Base-by-base conservation (phyloP, 2,113 vertebrate species). In the Epinephelus moara region DNA sequence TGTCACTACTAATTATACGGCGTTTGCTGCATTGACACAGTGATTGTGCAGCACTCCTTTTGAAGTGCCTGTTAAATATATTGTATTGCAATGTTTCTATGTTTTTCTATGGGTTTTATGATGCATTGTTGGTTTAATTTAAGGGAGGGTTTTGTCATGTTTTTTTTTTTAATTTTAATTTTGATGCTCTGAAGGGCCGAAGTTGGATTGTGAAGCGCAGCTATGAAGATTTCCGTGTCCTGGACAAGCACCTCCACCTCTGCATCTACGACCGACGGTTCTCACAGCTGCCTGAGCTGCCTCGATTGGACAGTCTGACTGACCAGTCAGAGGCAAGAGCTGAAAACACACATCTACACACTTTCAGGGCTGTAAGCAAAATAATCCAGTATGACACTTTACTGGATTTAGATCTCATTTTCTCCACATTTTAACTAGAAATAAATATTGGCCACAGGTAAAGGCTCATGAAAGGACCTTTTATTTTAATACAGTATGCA, bases 181-280 rank as follows among this genome's bases (percentile, higher is more conserved):
- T 60, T 25, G 4, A 79, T 0, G 2, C 70, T 47, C 42, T 70
- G n/a, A 84, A 99, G 98, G 97, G 98, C 81, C 97, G 97, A 68
- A 99, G 97, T 93, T 99, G 98, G 98, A 98, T 99, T 17, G 97
- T 99, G 93, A 99, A 97, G 91, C 95, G 98, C 89, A 99, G 97
- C 93, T 99, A 99, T 94, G 98, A 99, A 95, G 98, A 99, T 95
- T 99, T 99, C 85, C 89, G 98, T 15, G 98, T 99, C 25, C 96
- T 99, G 70, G 98, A 99, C 91, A 99, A 99, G 50, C 98, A 99
- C 71, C 97, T 99, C 77, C 98, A 99, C 92, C 95, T 99, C 1
- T 99, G 98, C 90, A 99, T 99, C 84, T 99, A 99, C 62, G 98
- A 99, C 94, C 96, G 98, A 6, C 97, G 98, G 63, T 99, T 99